Evolutionary conservation across 2,797 vertebrate species (phyloP), one percentile per base, ranked within the genome.

Genomic region (Cottoperca gobio): DNA sequence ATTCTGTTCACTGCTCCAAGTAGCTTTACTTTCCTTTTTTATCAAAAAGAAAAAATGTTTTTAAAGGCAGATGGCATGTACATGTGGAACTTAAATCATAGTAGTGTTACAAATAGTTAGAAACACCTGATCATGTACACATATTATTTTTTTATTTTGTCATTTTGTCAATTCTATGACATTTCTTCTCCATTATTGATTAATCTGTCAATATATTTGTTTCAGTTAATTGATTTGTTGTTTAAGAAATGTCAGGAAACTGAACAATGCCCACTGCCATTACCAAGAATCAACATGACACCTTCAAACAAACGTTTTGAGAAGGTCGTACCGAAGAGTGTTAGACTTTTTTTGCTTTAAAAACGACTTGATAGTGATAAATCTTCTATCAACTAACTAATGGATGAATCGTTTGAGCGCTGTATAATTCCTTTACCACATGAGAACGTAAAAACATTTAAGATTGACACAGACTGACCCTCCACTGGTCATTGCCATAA

Each of bases 401-500:
- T 3, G 8, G 16, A 60, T 49, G 8, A 24, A 40, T 10, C 0
- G 0, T 19, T 70, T 35, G 14, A 13, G 7, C 43, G 26, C 13
- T 24, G 2, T 8, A 23, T n/a, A 16, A 52, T 28, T 43, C 31
- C 23, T 57, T 59, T 12, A 45, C 16, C 4, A 39, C 23, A 74
- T 53, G 50, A 58, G 8, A 35, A 46, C 23, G 39, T 48, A 6
- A 21, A 33, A 71, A 50, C 31, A 33, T 33, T 19, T 43, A 12
- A n/a, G 19, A 39, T 7, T 1, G 39, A 63, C 68, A 62, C 40
- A 11, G 19, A 42, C 16, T 11, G 53, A 81, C 60, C 33, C 24
- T 21, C 23, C 19, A 19, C 35, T 59, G 2, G 46, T 81, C 79
- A 78, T 69, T 63, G 73, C 60, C 50, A 5, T 60, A 67, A 69